Percentiles rank a stretch among this genome's conserved stretches.
Conservation (phyloP, 1,140 invertebrate species). For the Brachystomella parvula region DNA sequence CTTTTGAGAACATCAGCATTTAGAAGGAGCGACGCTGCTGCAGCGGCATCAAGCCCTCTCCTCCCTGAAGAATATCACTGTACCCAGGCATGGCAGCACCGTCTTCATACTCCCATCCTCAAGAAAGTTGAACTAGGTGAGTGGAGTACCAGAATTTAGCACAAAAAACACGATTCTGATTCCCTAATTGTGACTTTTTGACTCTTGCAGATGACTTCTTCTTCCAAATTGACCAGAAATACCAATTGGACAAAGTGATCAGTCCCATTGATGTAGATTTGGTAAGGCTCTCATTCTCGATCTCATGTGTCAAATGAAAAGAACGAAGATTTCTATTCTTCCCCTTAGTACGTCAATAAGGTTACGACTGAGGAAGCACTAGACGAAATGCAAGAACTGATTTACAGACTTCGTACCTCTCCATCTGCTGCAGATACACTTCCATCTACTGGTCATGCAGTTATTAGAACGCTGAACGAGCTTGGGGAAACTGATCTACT, state of each 20-base stretch:
- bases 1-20: neutral
- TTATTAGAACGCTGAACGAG: constrained; percentile 59
- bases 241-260: constrained; percentile 47
- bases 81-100: constrained; percentile 54
- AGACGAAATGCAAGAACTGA: constrained; percentile 60
- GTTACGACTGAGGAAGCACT: constrained; percentile 46
- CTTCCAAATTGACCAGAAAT: constrained; percentile 54
- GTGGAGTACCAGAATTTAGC: neutral
- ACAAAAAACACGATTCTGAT: neutral
- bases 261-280: constrained; percentile 66
- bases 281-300: constrained; percentile 37
- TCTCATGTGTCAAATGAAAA: too few species aligned
- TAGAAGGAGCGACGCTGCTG: neutral
- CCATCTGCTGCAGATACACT: constrained; percentile 58
- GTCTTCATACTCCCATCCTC: constrained; percentile 53
- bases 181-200: neutral
- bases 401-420: constrained; percentile 61
- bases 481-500: constrained; percentile 54
- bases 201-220: constrained; percentile 50
- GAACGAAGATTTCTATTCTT: too few species aligned
- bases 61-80: constrained; percentile 60
- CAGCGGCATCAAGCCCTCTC: neutral
- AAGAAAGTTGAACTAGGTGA: constrained; percentile 52
- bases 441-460: constrained; percentile 71
- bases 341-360: constrained; percentile 52